phyloP scores from a whole-genome alignment of 2,888 invertebrate species.

The Phaonia tiefii region DNA sequence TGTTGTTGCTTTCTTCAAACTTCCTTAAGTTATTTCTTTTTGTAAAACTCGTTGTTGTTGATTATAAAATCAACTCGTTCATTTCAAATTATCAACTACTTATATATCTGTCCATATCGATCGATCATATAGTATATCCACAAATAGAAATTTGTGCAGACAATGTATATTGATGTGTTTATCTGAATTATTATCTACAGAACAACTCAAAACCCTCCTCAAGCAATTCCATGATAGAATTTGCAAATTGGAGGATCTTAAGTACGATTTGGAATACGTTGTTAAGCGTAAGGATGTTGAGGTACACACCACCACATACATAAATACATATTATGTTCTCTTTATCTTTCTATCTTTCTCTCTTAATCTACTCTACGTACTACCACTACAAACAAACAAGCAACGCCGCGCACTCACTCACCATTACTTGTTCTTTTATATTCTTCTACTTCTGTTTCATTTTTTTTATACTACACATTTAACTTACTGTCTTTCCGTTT shows the following conservation, averaged over 20 bases:
- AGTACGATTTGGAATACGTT: constrained; percentile 99
- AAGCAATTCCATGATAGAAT: constrained; percentile 95
- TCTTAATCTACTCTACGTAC: constrained; percentile 21
- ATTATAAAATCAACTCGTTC: no score
- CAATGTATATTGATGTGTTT: not conserved
- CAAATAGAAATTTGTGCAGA: no score
- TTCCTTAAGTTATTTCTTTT: no score
- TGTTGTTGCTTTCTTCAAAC: constrained; percentile 10
- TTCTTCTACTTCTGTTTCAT: not conserved
- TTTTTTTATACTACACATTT: not conserved
- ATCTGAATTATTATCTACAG: constrained; percentile 82
- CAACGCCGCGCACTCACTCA: constrained; percentile 19
- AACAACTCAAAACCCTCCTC: constrained; percentile 87
- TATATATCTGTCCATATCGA: no score
- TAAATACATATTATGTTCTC: constrained; percentile 33
- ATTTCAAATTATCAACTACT: no score
- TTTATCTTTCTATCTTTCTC: not conserved
- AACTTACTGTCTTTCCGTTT: not conserved
- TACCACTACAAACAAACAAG: constrained; percentile 46
- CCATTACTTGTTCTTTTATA: not conserved
- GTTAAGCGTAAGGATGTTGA: constrained; percentile 99
- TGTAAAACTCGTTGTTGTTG: no score
- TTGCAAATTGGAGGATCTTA: constrained; percentile 93
- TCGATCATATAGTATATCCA: no score
- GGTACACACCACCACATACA: constrained; percentile 84